Conservation (phyloP, 2,888 invertebrate species). For the Eupsilia transversa region DNA sequence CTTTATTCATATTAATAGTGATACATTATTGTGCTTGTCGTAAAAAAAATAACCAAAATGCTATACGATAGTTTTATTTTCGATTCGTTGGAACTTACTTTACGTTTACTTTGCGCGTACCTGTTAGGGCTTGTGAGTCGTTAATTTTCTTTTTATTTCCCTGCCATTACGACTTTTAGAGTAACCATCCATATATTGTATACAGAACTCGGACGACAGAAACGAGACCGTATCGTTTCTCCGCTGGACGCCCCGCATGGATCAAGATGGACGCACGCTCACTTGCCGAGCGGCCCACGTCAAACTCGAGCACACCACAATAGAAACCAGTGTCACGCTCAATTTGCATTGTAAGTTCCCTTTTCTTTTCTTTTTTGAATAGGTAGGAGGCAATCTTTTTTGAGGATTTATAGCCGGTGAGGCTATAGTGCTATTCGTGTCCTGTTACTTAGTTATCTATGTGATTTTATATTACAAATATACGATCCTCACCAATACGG, state of each 20-base stretch:
- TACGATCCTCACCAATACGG: not conserved
- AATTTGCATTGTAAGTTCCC: constrained; percentile 96
- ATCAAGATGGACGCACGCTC: constrained; percentile 94
- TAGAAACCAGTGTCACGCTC: constrained; percentile 95
- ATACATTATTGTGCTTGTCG: not conserved
- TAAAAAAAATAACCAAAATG: not conserved
- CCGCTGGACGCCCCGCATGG: constrained; percentile 93
- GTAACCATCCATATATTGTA: not conserved
- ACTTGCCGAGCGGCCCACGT: constrained; percentile 96
- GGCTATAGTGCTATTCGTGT: constrained; percentile 10
- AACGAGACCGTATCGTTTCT: constrained; percentile 95
- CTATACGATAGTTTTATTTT: not conserved
- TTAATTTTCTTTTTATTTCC: not conserved
- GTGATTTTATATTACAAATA: not conserved
- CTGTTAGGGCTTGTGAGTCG: no score
- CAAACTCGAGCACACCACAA: constrained; percentile 92
- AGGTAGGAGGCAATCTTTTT: constrained; percentile 19
- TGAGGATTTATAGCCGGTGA: constrained; percentile 26
- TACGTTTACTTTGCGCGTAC: not conserved
- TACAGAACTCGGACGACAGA: constrained; percentile 94
- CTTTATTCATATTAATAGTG: not conserved
- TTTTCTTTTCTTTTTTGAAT: constrained; percentile 39
- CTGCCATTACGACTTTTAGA: not conserved
- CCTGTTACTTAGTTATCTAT: not conserved
- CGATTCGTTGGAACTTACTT: not conserved